Evolutionary conservation across 1,140 invertebrate species (phyloP).

Genomic region (Drosophila burlai): DNA sequence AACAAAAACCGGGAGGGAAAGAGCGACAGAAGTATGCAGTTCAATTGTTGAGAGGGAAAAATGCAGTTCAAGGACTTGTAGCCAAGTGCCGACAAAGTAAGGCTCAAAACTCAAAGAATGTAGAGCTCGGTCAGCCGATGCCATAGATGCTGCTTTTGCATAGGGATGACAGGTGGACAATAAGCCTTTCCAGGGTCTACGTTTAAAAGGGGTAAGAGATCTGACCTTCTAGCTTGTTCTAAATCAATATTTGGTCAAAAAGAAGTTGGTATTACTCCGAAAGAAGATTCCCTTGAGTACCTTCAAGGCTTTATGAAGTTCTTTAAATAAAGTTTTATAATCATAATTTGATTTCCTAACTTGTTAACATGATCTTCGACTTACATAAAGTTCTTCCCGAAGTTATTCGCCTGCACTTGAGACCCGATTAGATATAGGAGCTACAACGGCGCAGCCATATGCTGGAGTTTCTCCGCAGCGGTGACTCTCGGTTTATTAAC

Average conservation of each 20-base stretch:
- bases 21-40: slow-evolving; percentile 68
- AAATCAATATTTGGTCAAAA: not conserved
- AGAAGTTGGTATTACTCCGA: fast-evolving
- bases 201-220: not conserved
- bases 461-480: slow-evolving; percentile 37
- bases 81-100: slow-evolving; percentile 75
- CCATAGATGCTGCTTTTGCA: slow-evolving; percentile 24
- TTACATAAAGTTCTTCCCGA: too few species aligned
- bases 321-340: not conserved
- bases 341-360: not conserved
- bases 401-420: not conserved
- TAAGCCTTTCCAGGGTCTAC: slow-evolving; percentile 7
- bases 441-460: slow-evolving; percentile 37
- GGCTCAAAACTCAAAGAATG: slow-evolving; percentile 29
- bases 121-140: slow-evolving; percentile 3
- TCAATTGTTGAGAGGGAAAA: slow-evolving; percentile 76
- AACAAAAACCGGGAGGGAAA: slow-evolving; percentile 27
- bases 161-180: slow-evolving; percentile 16
- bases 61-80: slow-evolving; percentile 75
- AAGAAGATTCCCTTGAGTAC: too few species aligned
- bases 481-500: slow-evolving; percentile 73
- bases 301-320: not conserved
- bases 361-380: too few species aligned
- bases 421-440: slow-evolving; percentile 19
- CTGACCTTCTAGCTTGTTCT: fast-evolving